A percentile compares a stretch with the other conserved stretches of the same genome.
Conservation (phyloP, 2,888 invertebrate genomes). For the Scaptomyza tumidula region DNA sequence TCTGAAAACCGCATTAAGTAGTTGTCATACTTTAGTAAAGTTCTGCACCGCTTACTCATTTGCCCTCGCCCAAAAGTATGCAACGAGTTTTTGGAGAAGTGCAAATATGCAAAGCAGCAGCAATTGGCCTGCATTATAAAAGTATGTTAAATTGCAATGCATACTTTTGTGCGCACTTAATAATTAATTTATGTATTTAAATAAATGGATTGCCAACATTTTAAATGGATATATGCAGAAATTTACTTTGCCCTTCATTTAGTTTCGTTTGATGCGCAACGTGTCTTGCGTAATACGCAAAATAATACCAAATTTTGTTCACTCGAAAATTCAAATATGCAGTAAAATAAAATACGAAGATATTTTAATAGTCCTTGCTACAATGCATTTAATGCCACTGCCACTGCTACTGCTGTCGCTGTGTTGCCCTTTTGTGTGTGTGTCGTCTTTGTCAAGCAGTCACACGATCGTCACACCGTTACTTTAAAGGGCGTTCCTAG, state of each 20-base stretch:
- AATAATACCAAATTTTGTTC: background rate
- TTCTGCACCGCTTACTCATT: background rate
- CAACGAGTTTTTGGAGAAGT: conserved; percentile 9
- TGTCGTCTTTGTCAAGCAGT: conserved; percentile 19
- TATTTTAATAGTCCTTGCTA: conserved; percentile 7
- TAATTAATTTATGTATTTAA: conserved; percentile 6
- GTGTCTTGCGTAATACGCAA: background rate
- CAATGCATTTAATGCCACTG: conserved; percentile 7
- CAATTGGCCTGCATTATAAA: background rate
- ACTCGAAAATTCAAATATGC: background rate
- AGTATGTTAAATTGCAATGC: conserved; percentile 15
- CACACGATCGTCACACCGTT: conserved; percentile 38
- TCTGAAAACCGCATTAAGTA: background rate
- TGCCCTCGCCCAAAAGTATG: conserved; percentile 39
- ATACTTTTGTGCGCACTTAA: conserved; percentile 30
- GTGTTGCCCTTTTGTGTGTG: conserved; percentile 12
- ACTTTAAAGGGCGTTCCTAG: conserved; percentile 12
- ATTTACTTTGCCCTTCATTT: background rate
- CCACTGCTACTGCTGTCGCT: conserved; percentile 5
- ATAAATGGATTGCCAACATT: background rate
- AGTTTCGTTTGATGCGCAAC: background rate
- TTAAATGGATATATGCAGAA: background rate
- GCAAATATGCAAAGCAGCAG: background rate
- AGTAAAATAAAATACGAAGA: background rate
- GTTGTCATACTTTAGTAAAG: background rate